These are phyloP conservation scores for Volucella inflata DNA, from an alignment of 2,888 invertebrate genomes.

Conservation along the genomic window DNA sequence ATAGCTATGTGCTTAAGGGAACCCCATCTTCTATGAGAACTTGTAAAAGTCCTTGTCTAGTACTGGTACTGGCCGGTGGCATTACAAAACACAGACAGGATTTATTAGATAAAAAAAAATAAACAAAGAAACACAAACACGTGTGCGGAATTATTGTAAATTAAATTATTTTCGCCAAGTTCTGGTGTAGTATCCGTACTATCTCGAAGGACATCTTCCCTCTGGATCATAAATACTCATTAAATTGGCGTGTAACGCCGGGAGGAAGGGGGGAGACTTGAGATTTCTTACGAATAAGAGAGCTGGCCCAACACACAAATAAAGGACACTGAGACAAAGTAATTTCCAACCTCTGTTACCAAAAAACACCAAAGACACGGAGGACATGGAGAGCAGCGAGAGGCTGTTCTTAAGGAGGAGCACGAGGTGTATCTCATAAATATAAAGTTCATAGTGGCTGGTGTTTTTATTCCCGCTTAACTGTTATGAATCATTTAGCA, in stretches of 20 bases:
- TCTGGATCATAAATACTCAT: constrained; percentile 64
- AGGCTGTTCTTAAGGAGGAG: constrained; percentile 12
- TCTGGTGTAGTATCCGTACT: constrained; percentile 13
- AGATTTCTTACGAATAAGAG: constrained; percentile 20
- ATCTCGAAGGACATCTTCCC: constrained; percentile 58
- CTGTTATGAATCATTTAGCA: constrained; percentile 60
- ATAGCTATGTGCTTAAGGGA: constrained; percentile 44
- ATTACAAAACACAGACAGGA: too few species aligned
- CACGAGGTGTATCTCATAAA: constrained; percentile 55
- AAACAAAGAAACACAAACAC: constrained; percentile 42
- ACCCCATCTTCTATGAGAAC: constrained; percentile 11
- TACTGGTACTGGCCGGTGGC: not conserved
- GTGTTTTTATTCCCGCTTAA: constrained; percentile 46
- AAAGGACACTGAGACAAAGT: constrained; percentile 42
- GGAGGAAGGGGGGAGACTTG: constrained; percentile 25
- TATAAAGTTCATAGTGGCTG: constrained; percentile 56
- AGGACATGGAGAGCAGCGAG: not conserved
- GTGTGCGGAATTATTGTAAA: constrained; percentile 66
- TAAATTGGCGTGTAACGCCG: constrained; percentile 41
- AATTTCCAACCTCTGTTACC: constrained; percentile 37
- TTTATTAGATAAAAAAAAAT: constrained; percentile 1
- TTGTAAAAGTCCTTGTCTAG: not conserved
- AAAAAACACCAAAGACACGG: not conserved
- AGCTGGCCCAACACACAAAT: constrained; percentile 6
- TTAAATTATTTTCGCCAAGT: constrained; percentile 53